phyloP scores from a whole-genome alignment of 2,113 vertebrate species.

The Mastomys coucha region DNA sequence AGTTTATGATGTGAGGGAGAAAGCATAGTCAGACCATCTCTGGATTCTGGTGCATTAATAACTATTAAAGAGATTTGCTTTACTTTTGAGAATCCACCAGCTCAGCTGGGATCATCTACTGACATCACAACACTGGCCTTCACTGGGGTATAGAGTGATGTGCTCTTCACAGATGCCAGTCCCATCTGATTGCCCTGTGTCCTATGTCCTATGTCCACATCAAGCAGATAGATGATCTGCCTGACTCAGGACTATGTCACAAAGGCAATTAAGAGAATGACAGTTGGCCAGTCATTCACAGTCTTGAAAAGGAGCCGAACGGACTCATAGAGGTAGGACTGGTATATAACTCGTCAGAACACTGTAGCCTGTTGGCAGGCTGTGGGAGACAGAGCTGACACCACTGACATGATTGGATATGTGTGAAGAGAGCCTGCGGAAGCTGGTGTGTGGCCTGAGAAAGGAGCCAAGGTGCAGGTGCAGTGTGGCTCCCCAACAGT shows the following conservation, averaged over 20 bases:
- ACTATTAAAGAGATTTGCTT: neutral
- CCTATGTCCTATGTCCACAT: neutral
- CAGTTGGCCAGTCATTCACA: neutral
- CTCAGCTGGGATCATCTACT: neutral
- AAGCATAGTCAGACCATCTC: neutral
- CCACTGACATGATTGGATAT: neutral
- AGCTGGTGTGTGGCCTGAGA: neutral
- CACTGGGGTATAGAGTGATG: neutral
- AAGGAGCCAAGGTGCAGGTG: neutral
- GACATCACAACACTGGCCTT: no score
- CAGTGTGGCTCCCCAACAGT: neutral
- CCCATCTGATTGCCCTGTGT: neutral
- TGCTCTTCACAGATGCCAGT: neutral
- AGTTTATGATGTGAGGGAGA: neutral
- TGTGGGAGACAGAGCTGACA: neutral
- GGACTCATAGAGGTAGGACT: neutral
- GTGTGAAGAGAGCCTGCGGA: neutral
- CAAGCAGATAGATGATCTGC: neutral
- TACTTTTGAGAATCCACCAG: neutral
- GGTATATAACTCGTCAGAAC: neutral
- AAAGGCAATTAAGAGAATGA: neutral
- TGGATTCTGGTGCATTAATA: neutral
- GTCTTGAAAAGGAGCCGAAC: neutral
- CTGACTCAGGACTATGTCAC: neutral
- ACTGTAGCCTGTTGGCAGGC: neutral